Percentiles rank a stretch among this genome's conserved stretches.
These are phyloP conservation scores for Tichodroma muraria DNA, from an alignment of 2,113 vertebrate genomes.

Conservation along the genomic window DNA sequence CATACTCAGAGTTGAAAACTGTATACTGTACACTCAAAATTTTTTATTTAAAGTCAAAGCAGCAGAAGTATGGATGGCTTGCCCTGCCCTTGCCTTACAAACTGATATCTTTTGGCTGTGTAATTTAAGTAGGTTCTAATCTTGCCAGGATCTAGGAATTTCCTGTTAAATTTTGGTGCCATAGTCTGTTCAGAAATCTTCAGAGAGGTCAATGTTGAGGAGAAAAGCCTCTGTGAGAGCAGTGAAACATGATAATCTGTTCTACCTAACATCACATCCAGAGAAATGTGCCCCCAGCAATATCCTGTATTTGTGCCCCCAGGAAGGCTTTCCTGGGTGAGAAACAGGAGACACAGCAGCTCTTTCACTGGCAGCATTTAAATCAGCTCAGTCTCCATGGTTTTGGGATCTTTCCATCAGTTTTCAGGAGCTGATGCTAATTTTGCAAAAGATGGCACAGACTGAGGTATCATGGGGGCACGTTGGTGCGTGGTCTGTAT, in stretches of 20 bases:
- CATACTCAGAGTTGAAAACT: not conserved
- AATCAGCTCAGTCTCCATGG: not conserved
- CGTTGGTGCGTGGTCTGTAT: not conserved
- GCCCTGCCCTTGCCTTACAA: not conserved
- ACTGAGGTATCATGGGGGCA: not conserved
- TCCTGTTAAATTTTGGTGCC: not conserved
- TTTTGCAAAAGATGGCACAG: not conserved
- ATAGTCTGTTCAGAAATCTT: not conserved
- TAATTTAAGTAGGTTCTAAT: not conserved
- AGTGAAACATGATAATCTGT: not conserved
- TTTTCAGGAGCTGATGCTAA: not conserved
- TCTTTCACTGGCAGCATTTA: not conserved
- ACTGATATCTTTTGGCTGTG: not conserved
- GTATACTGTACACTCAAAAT: fast-evolving
- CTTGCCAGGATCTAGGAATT: not conserved
- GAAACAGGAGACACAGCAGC: not conserved
- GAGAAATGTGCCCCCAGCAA: not conserved
- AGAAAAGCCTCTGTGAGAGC: not conserved
- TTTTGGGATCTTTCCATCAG: not conserved
- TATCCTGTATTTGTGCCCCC: not conserved
- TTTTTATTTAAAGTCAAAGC: not conserved
- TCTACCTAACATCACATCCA: not conserved
- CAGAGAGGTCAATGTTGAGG: not conserved
- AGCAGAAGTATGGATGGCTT: not conserved
- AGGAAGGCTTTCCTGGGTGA: not conserved